These are phyloP conservation scores for Antechinus flavipes DNA, from an alignment of 2,113 vertebrate genomes.

Conservation along the genomic window DNA sequence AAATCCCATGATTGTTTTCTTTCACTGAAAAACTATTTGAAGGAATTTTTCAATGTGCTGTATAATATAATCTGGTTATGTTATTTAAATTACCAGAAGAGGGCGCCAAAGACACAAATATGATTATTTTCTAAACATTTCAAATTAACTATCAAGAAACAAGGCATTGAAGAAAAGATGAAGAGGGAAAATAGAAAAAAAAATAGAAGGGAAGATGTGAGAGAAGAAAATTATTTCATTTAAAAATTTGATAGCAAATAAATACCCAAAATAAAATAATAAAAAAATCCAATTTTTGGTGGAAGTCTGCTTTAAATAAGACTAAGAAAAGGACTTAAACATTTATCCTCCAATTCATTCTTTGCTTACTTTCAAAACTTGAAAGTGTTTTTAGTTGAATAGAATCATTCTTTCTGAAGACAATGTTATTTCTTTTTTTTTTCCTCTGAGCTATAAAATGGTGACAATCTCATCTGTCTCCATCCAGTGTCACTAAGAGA, in stretches of 20 bases:
- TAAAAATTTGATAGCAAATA: slow-evolving; percentile 41
- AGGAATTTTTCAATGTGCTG: neutral
- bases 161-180: slow-evolving; percentile 37
- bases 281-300: slow-evolving; percentile 38
- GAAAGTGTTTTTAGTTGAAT: slow-evolving; percentile 8
- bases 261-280: slow-evolving; percentile 48
- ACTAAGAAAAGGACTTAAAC: slow-evolving; percentile 28
- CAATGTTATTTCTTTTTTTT: slow-evolving; percentile 22
- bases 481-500: neutral
- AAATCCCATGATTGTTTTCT: neutral
- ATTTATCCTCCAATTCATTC: slow-evolving; percentile 22
- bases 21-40: neutral
- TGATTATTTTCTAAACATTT: neutral
- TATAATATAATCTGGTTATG: neutral
- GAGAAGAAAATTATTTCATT: neutral
- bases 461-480: neutral
- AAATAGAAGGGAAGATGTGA: slow-evolving; percentile 29
- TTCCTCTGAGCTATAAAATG: neutral
- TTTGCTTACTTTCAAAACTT: slow-evolving; percentile 24
- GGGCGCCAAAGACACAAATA: slow-evolving; percentile 78
- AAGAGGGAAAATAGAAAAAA: slow-evolving; percentile 35
- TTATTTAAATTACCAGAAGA: slow-evolving; percentile 66
- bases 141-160: neutral
- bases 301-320: slow-evolving; percentile 21
- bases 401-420: slow-evolving; percentile 21